Evolutionary conservation across 2,797 vertebrate genomes (phyloP).

Genomic region (Gadopsis marmoratus): DNA sequence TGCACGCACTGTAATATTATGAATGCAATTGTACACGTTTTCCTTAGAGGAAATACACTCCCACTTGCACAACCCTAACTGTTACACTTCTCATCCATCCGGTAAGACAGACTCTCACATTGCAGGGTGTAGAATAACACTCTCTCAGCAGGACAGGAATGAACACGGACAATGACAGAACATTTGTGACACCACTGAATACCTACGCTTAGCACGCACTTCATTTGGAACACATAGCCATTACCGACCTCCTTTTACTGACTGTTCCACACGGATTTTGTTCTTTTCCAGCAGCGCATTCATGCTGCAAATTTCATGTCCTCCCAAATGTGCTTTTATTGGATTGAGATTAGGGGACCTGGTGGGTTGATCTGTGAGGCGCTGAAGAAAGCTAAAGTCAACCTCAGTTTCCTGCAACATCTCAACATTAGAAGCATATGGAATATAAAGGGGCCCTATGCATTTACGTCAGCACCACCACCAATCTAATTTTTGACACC

Average conservation of each 20-base stretch:
- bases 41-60: conserved; percentile 69
- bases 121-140: conserved; percentile 51
- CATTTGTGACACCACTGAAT: conserved; percentile 47
- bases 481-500: neutral
- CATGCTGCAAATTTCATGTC: conserved; percentile 12
- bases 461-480: neutral
- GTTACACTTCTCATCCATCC: conserved; percentile 68
- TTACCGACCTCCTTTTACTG: conserved; percentile 1
- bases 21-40: conserved; percentile 54
- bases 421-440: neutral
- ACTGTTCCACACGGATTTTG: neutral
- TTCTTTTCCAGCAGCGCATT: conserved; percentile 2
- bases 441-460: neutral
- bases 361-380: neutral
- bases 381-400: neutral
- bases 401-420: neutral
- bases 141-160: conserved; percentile 47
- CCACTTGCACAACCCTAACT: conserved; percentile 58
- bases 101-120: conserved; percentile 55
- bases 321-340: conserved; percentile 4
- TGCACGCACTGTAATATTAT: conserved; percentile 40
- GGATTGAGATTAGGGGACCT: conserved; percentile 1
- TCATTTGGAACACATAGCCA: neutral
- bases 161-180: conserved; percentile 25
- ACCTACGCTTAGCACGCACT: conserved; percentile 17